Evolutionary conservation across 1,140 invertebrate species (phyloP), one percentile per base, ranked within the genome.

Genomic region (Calosoma granatense): DNA sequence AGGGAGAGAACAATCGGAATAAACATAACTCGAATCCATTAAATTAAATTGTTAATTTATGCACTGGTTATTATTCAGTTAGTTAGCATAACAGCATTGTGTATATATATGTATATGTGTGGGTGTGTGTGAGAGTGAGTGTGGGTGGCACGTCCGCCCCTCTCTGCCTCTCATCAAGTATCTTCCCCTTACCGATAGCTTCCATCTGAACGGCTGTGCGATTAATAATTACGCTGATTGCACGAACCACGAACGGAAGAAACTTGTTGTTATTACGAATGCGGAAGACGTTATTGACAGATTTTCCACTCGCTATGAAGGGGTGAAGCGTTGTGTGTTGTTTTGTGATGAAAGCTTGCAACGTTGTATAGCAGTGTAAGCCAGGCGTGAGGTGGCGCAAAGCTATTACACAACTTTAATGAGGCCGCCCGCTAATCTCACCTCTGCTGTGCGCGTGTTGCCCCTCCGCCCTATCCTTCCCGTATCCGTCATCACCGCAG

Each of bases 351-450:
- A 36, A 36, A 36, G 26, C 26, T 36, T 36, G 26, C n/a, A 9
- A n/a, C 26, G 26, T 36, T 36, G 26, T 36, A 36, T 36, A 36
- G 51, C 21, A 58, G 30, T 52, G 41, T 52, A 60, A 59, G 62
- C 59, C 59, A 57, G 56, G 61, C 59, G 60, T 60, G 59, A 65
- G 59, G 59, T 65, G 61, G 59, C 62, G 63, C 59, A 64, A 65
- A 65, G 60, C 64, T 63, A 65, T 65, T 65, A 65, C 64, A 65
- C 62, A 65, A 65, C 62, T 65, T 65, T 65, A 65, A 65, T 65
- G 64, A 65, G 58, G 56, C 57, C 64, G 60, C 60, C 60, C 62
- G 61, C 64, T 65, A 65, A 65, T 65, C 62, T 64, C 59, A 61
- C 61, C 63, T 59, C 59, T 36, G 14, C 6, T n/a, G 6, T n/a